Percentiles rank a stretch among this genome's conserved stretches.
Conservation (phyloP, 1,140 invertebrate species). For the Lethocerus indicus region DNA sequence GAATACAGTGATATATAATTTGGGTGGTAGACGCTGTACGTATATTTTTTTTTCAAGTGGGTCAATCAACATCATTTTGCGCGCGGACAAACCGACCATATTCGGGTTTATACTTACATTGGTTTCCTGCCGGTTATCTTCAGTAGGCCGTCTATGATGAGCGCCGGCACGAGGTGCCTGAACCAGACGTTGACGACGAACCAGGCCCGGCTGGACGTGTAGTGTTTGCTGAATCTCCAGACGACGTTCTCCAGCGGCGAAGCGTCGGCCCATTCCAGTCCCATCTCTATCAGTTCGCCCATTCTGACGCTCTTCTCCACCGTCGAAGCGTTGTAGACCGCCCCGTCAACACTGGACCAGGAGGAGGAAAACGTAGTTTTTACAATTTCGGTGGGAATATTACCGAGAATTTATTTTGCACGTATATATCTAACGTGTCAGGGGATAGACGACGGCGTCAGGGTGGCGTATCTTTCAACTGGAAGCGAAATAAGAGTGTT, state of each 20-base stretch:
- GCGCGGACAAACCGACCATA: too few relatives aligned
- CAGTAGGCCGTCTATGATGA: constrained; percentile 67
- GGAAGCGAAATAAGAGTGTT: too few relatives aligned
- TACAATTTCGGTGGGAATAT: too few relatives aligned
- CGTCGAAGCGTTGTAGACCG: constrained; percentile 54
- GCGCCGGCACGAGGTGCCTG: constrained; percentile 70
- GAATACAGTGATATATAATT: too few relatives aligned
- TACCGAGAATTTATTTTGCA: too few relatives aligned
- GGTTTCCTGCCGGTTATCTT: constrained; percentile 56
- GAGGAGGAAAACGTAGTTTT: too few relatives aligned
- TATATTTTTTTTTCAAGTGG: too few relatives aligned
- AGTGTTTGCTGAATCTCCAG: constrained; percentile 69
- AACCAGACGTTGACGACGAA: constrained; percentile 60
- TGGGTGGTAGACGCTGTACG: too few relatives aligned
- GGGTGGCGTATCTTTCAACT: too few relatives aligned
- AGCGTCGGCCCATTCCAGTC: constrained; percentile 42
- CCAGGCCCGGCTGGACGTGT: constrained; percentile 46
- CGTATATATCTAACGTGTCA: too few relatives aligned
- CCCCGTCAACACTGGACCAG: constrained; percentile 43
- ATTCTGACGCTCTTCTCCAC: constrained; percentile 50
- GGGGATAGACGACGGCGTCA: too few relatives aligned
- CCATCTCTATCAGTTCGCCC: constrained; percentile 59
- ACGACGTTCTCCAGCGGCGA: constrained; percentile 66
- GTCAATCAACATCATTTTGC: too few relatives aligned
- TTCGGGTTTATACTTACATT: constrained; percentile 17